Evolutionary conservation across 2,113 vertebrate genomes (phyloP).

Genomic region (Cryptomyrus ogoouensis): DNA sequence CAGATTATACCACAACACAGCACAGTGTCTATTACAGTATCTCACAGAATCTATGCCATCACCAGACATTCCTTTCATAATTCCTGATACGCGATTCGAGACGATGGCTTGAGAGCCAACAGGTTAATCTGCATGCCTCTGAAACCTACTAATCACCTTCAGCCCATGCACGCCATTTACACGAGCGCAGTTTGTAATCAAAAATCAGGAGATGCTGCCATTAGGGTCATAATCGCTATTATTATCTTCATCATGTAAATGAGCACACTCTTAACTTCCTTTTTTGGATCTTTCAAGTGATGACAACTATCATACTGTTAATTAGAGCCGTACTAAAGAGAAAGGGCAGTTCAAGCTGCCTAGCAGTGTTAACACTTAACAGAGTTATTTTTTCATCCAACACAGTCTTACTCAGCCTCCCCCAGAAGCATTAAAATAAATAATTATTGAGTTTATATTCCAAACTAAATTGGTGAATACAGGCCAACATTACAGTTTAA

Average conservation of each 20-base stretch:
- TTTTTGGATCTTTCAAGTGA: slow-evolving; percentile 37
- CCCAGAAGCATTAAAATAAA: not conserved
- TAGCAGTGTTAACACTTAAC: not conserved
- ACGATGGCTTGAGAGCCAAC: not conserved
- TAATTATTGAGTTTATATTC: not conserved
- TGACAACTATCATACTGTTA: slow-evolving; percentile 34
- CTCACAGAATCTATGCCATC: not conserved
- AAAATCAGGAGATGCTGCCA: slow-evolving; percentile 46
- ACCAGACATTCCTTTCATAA: not conserved
- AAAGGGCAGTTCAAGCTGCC: not conserved
- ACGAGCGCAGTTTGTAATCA: slow-evolving; percentile 45
- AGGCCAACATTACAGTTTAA: not conserved
- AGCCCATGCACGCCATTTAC: slow-evolving; percentile 26
- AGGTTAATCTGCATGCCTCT: not conserved
- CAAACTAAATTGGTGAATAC: not conserved
- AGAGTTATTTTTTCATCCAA: not conserved
- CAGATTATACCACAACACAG: not conserved
- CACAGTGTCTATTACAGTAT: not conserved
- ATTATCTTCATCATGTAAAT: slow-evolving; percentile 48
- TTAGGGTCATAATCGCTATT: slow-evolving; percentile 48
- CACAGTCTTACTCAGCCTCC: not conserved
- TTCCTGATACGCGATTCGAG: not conserved
- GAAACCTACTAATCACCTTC: slow-evolving; percentile 12
- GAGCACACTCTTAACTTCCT: slow-evolving; percentile 38
- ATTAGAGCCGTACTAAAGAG: slow-evolving; percentile 25